Base-by-base conservation (phyloP, 2,113 vertebrate genomes). In the Melospiza melodia region DNA sequence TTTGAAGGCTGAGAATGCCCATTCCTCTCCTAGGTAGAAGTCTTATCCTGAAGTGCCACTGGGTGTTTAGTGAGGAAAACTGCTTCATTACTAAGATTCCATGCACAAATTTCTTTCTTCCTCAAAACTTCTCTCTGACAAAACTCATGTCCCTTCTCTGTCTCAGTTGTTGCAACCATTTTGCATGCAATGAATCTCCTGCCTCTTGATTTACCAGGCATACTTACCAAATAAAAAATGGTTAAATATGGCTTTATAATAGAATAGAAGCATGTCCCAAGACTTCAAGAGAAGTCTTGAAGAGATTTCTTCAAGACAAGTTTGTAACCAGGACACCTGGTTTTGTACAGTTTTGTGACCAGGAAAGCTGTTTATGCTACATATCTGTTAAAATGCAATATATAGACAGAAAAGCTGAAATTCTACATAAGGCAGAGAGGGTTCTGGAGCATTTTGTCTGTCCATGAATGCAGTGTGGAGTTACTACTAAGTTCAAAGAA, bases 381-480 rank as follows among this genome's bases (percentile, higher is more conserved):
- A 11, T 15, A 15, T 61, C 28, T 48, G 22, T 75, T 81, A 61
- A 86, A 94, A 68, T 27, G 22, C 78, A 89, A 49, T 30, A 18
- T 11, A 57, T 8, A 10, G 35, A 10, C 23, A 63, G 24, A 89
- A 87, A 62, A 69, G 31, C 21, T 72, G 31, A 51, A 87, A 68
- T 51, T 85, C 33, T 52, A 2, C 0, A 0, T 33, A 71, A 90
- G 66, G 12, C 46, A 27, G 3, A 75, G 48, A 61, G 5, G 25
- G 49, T 81, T 93, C 46, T 67, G 73, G 51, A 91, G 15, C 31
- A 69, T 43, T 35, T 90, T 68, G 20, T 43, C 67, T 14, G 23
- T 39, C 66, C 15, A 37, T 33, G 66, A 82, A 79, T 20, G 15
- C 62, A 75, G 21, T 14, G 28, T 66, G 41, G 17, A 90, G 33